Conservation (phyloP, 2,888 invertebrate genomes). For the Drosophila ustulata region DNA sequence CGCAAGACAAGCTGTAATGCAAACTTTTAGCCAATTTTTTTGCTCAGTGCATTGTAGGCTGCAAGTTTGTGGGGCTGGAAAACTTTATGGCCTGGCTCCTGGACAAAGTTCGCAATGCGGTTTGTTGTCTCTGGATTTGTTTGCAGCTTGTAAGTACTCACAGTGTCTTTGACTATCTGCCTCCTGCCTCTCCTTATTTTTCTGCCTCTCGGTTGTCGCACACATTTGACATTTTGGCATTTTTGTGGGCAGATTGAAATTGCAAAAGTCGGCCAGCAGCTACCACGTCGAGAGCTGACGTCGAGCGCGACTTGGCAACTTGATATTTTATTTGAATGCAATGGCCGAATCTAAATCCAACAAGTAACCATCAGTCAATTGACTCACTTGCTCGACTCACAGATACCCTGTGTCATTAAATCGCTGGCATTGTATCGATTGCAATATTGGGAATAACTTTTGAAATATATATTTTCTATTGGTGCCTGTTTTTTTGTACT, state of each 20-base stretch:
- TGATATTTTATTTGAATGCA: conserved; percentile 75
- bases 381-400: not conserved
- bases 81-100: conserved; percentile 37
- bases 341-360: conserved; percentile 36
- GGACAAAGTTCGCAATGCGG: conserved; percentile 44
- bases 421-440: too few species aligned
- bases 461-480: too few species aligned
- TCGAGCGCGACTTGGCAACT: conserved; percentile 44
- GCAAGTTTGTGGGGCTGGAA: conserved; percentile 19
- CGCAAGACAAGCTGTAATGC: too few species aligned
- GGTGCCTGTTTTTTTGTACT: too few species aligned
- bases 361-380: not conserved
- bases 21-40: not conserved
- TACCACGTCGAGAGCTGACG: conserved; percentile 19
- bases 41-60: conserved; percentile 37
- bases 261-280: conserved; percentile 45
- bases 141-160: conserved; percentile 31
- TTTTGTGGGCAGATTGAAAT: conserved; percentile 51
- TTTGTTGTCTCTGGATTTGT: conserved; percentile 49
- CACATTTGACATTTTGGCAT: conserved; percentile 51
- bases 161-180: conserved; percentile 9
- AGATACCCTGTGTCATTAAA: conserved; percentile 17
- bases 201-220: not conserved
- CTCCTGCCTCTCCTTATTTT: not conserved
- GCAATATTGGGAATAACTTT: too few species aligned